Evolutionary conservation across 2,797 vertebrate genomes (phyloP), one percentile per base, ranked within the genome.

Genomic region (Muscicapa comitata): DNA sequence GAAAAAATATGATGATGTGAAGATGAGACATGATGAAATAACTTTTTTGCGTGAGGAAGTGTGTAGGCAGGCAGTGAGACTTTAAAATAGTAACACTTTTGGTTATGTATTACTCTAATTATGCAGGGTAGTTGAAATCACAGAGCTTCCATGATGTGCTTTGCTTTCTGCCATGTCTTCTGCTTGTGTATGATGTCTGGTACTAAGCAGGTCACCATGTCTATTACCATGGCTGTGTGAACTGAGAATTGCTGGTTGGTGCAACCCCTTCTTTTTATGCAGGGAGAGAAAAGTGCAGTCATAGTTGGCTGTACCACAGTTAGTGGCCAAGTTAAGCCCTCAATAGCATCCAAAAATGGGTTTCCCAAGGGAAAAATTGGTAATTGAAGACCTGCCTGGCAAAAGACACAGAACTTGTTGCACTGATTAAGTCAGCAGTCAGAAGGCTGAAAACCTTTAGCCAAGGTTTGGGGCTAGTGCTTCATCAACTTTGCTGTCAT

Each of bases 11-110:
- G 10, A n/a, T 19, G 17, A 78, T 66, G 16, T 73, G 74, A 84
- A 89, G 74, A 81, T 75, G 58, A 91, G 55, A 74, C 24, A 8
- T 42, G 43, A 38, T 55, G 67, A 66, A 63, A 76, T 70, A 75
- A 59, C 63, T 93, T 86, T 62, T 85, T 91, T 57, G 38, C 38
- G 38, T 43, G 66, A 72, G 61, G 48, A 87, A 88, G 29, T 35
- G 33, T 75, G 75, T 89, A 84, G 86, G 72, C 83, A 53, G 75
- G 50, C 89, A 92, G 80, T 15, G 37, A 91, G 85, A 75, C 57
- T 76, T 66, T 4, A 62, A 90, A 47, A 42, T 2, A 3, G 35
- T 71, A 78, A 68, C n/a, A 57, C 66, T 94, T 87, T 35, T 29
- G n/a, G 33, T 83, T 78, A 68, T 48, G 50, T 54, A 45, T 93